Conservation (phyloP, 1,140 invertebrate species). For the Procambarus virginalis region DNA sequence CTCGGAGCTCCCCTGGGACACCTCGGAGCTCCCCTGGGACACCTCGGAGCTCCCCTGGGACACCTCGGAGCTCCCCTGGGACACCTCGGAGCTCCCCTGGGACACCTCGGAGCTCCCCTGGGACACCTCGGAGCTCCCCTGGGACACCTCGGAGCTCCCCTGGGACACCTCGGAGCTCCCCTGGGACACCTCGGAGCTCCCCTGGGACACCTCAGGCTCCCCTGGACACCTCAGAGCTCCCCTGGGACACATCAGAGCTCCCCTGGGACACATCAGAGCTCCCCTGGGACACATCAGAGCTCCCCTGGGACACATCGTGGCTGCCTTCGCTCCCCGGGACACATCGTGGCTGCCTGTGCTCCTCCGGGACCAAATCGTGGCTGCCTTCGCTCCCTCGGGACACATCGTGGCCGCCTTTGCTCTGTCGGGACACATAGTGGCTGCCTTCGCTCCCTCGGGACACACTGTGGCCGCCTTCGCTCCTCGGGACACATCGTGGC, state of each 20-base stretch:
- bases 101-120: neutral
- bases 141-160: neutral
- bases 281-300: neutral
- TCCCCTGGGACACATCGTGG: too few species aligned
- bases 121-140: neutral
- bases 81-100: neutral
- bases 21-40: too few species aligned
- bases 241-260: neutral
- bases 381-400: neutral
- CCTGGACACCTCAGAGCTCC: neutral
- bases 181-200: neutral
- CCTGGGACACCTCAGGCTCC: too few species aligned
- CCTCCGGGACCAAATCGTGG: too few species aligned
- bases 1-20: neutral
- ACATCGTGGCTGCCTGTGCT: neutral
- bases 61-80: neutral
- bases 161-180: neutral
- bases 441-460: neutral
- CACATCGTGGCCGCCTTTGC: neutral
- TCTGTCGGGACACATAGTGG: too few species aligned
- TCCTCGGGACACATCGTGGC: too few species aligned
- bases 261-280: neutral
- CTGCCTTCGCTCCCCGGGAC: neutral
- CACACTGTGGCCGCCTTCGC: neutral
- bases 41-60: neutral